Conservation (phyloP, 2,113 vertebrate genomes). For the Corythoichthys haematopterus region DNA sequence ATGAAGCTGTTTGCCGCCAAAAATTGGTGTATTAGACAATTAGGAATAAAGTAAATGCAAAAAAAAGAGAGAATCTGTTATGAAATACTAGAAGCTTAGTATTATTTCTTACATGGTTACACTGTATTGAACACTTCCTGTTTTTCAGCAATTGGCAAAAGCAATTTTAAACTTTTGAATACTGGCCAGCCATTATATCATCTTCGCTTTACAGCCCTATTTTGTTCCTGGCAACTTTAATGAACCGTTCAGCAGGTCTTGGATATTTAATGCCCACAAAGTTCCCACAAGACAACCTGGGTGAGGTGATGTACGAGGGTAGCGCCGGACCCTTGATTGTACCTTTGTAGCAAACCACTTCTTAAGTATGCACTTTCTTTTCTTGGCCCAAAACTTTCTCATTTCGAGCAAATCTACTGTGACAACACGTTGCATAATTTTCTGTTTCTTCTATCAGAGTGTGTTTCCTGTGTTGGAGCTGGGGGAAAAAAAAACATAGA, state of each 20-base stretch:
- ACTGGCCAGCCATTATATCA: background rate
- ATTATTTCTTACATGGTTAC: background rate
- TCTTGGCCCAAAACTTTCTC: background rate
- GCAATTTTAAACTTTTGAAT: background rate
- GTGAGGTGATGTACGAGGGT: background rate
- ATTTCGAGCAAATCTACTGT: slow-evolving; percentile 8
- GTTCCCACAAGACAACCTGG: background rate
- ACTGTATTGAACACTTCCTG: background rate
- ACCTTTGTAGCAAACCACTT: background rate
- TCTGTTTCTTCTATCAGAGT: slow-evolving; percentile 3
- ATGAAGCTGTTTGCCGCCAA: too few species aligned
- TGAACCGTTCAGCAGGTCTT: slow-evolving; percentile 1
- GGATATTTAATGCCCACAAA: slow-evolving; percentile 6
- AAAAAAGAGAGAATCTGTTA: too few species aligned
- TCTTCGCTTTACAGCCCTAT: background rate
- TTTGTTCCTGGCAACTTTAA: slow-evolving; percentile 1
- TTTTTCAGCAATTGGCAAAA: background rate
- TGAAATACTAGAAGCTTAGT: too few species aligned
- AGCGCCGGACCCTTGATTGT: background rate
- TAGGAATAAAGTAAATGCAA: background rate
- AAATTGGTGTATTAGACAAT: background rate
- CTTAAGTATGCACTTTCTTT: background rate
- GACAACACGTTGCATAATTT: background rate
- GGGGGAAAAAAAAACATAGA: slow-evolving; percentile 1
- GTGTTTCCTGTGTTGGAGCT: slow-evolving; percentile 2